These are phyloP conservation scores for Mongoloraphidia duomilia DNA, from an alignment of 2,888 invertebrate species.

Conservation along the genomic window DNA sequence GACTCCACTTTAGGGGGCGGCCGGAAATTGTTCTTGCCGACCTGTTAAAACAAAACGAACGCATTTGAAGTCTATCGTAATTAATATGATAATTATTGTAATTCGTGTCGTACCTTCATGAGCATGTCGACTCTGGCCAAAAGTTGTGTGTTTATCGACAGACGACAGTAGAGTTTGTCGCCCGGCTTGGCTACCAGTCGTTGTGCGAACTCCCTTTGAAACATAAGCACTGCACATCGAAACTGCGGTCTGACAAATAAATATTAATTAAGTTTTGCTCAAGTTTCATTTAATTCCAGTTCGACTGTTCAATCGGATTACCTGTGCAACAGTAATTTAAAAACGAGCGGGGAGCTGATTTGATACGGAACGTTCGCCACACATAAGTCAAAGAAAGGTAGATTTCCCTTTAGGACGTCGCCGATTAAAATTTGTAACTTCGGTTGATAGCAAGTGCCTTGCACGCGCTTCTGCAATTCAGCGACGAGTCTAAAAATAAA, in stretches of 20 bases:
- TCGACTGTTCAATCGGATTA: constrained; percentile 24
- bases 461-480: constrained; percentile 93
- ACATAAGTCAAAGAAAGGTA: constrained; percentile 96
- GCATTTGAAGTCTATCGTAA: constrained; percentile 1
- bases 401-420: constrained; percentile 84
- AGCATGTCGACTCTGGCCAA: constrained; percentile 88
- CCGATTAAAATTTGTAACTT: constrained; percentile 89
- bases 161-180: constrained; percentile 88
- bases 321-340: constrained; percentile 76
- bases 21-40: constrained; percentile 94
- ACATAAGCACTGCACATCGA: constrained; percentile 96
- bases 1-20: constrained; percentile 99
- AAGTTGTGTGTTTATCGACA: constrained; percentile 93
- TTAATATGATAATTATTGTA: not conserved
- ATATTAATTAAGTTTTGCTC: not conserved
- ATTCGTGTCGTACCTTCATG: constrained; percentile 59
- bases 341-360: constrained; percentile 91
- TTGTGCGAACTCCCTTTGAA: constrained; percentile 97
- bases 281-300: not conserved
- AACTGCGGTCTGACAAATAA: constrained; percentile 42
- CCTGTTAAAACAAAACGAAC: constrained; percentile 35
- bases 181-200: constrained; percentile 93
- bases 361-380: constrained; percentile 98
- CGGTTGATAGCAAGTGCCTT: constrained; percentile 71
- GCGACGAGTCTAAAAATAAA: constrained; percentile 58